Evolutionary conservation across 2,797 vertebrate genomes (phyloP).

Genomic region (Alca torda): DNA sequence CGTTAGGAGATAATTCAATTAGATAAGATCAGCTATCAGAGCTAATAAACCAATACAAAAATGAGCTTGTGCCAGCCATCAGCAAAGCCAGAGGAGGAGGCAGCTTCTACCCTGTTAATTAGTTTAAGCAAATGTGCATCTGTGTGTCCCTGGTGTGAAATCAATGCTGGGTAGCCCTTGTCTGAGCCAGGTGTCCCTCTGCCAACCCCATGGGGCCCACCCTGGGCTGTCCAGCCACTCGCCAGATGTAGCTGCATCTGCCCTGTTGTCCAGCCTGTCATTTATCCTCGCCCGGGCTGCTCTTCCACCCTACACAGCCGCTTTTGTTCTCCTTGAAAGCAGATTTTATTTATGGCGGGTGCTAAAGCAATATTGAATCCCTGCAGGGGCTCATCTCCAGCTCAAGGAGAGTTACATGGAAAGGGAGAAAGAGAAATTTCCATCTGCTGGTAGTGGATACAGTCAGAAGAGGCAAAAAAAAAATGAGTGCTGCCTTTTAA

Average conservation of each 20-base stretch:
- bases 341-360: neutral
- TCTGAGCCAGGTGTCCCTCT: neutral
- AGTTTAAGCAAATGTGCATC: neutral
- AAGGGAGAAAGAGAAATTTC: neutral
- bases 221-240: neutral
- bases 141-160: neutral
- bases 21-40: slow-evolving; percentile 1
- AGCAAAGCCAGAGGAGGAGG: neutral
- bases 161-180: neutral
- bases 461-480: neutral
- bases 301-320: neutral
- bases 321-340: neutral
- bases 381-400: neutral
- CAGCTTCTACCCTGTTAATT: neutral
- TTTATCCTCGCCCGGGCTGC: neutral
- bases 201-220: neutral
- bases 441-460: neutral
- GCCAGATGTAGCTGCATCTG: neutral
- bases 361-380: neutral
- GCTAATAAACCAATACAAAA: neutral
- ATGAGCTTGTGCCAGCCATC: neutral
- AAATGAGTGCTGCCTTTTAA: neutral
- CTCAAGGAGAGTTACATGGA: neutral
- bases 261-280: neutral
- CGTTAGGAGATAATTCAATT: slow-evolving; percentile 30